Percentiles rank a stretch among this genome's conserved stretches.
These are phyloP conservation scores for Drosophila elegans DNA, from an alignment of 1,140 invertebrate species.

Conservation along the genomic window DNA sequence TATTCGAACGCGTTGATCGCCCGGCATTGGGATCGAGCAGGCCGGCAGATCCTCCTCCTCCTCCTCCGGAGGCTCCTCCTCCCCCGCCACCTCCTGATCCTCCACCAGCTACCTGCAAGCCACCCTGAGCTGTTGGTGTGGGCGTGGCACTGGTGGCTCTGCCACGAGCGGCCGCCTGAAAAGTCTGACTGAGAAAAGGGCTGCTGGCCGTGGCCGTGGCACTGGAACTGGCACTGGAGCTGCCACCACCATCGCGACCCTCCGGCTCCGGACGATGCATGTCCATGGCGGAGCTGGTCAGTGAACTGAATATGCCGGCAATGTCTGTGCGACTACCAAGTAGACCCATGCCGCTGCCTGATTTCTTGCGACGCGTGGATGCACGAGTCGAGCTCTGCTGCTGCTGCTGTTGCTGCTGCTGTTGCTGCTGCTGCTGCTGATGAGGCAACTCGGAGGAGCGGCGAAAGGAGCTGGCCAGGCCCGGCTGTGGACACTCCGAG, in stretches of 20 bases:
- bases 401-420: conserved; percentile 72
- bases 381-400: conserved; percentile 59
- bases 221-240: conserved; percentile 54
- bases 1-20: conserved; percentile 89
- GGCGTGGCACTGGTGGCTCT: conserved; percentile 80
- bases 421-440: conserved; percentile 80
- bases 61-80: too few relatives aligned
- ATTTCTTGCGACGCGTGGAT: conserved; percentile 82
- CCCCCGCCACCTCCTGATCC: not conserved
- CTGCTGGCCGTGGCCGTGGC: conserved; percentile 55
- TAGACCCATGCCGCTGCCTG: conserved; percentile 86
- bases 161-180: conserved; percentile 64
- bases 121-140: conserved; percentile 50
- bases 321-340: conserved; percentile 91
- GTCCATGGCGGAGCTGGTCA: conserved; percentile 89
- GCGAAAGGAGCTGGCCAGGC: conserved; percentile 86
- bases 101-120: not conserved
- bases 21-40: conserved; percentile 80
- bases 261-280: conserved; percentile 88
- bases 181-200: conserved; percentile 58
- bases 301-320: conserved; percentile 88
- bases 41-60: conserved; percentile 28
- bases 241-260: conserved; percentile 31
- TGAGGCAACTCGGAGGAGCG: conserved; percentile 89
- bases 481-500: conserved; percentile 88